Conservation (phyloP, 2,113 vertebrate species). For the Notiomystis cincta region DNA sequence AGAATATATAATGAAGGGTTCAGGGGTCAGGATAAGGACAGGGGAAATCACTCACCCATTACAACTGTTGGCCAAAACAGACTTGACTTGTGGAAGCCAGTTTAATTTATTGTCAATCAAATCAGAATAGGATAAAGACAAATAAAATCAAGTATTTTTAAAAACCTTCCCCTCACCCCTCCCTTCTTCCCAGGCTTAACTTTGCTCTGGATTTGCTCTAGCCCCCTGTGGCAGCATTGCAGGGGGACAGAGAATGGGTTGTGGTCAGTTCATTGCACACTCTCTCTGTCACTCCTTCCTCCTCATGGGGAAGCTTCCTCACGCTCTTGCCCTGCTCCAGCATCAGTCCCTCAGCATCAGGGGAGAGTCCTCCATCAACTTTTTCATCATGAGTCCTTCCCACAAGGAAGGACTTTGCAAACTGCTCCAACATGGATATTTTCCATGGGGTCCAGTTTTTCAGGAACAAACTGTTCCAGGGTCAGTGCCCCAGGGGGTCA, state of each 20-base stretch:
- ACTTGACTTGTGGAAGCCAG: neutral
- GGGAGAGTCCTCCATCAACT: neutral
- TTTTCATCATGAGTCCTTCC: neutral
- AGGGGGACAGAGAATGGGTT: neutral
- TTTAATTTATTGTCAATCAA: neutral
- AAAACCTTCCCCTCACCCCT: neutral
- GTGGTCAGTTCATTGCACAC: neutral
- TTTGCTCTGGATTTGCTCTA: neutral
- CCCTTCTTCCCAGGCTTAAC: neutral
- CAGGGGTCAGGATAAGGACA: neutral
- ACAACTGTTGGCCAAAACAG: fast-evolving
- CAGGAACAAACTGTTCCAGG: neutral
- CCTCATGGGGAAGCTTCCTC: neutral
- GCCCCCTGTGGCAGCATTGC: too few relatives aligned
- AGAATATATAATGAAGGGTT: neutral
- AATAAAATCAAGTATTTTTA: neutral
- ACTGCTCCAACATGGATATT: neutral
- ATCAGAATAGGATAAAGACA: neutral
- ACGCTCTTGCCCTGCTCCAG: neutral
- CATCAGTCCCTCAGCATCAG: neutral
- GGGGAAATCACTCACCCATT: fast-evolving
- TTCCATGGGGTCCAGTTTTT: neutral
- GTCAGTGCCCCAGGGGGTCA: neutral
- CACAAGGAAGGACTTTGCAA: neutral
- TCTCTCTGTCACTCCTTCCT: neutral